A percentile compares a stretch with the other conserved stretches of the same genome.
These are phyloP conservation scores for Willowsia nigromaculata DNA, from an alignment of 2,888 invertebrate species.

Conservation along the genomic window DNA sequence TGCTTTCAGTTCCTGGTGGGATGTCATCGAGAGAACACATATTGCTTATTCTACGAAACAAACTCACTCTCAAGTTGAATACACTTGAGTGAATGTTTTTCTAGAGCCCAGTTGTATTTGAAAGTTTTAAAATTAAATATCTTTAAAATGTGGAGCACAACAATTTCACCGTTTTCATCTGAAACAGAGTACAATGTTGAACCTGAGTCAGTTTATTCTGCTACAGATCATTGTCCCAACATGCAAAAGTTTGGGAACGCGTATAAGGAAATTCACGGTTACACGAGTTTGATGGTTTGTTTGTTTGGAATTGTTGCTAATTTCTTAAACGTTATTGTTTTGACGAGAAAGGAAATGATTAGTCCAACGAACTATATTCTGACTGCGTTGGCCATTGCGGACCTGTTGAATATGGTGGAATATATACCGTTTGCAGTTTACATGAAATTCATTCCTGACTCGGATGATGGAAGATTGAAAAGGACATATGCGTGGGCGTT, in stretches of 20 bases:
- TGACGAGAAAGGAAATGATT: conserved; percentile 92
- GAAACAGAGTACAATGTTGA: too few relatives aligned
- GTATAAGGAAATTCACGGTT: conserved; percentile 90
- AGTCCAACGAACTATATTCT: conserved; percentile 95
- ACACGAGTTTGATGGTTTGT: conserved; percentile 91
- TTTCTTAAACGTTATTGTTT: conserved; percentile 92
- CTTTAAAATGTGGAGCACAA: too few relatives aligned
- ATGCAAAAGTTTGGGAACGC: neutral
- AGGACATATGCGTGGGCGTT: conserved; percentile 87
- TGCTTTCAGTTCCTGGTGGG: too few relatives aligned
- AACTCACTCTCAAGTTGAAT: too few relatives aligned
- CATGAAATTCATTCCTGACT: conserved; percentile 81
- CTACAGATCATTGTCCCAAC: too few relatives aligned
- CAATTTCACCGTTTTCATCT: too few relatives aligned
- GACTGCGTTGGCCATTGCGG: conserved; percentile 93
- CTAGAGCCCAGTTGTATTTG: too few relatives aligned
- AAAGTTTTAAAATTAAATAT: too few relatives aligned
- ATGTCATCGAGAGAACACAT: too few relatives aligned
- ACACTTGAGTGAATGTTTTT: too few relatives aligned
- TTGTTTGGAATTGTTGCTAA: conserved; percentile 94
- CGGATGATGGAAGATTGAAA: neutral
- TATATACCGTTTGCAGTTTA: conserved; percentile 94
- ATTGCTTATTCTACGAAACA: too few relatives aligned
- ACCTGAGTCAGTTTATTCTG: too few relatives aligned
- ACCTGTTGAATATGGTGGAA: conserved; percentile 95